Conservation (phyloP, 2,888 invertebrate genomes). For the Mesorhabditis spiculigera region DNA sequence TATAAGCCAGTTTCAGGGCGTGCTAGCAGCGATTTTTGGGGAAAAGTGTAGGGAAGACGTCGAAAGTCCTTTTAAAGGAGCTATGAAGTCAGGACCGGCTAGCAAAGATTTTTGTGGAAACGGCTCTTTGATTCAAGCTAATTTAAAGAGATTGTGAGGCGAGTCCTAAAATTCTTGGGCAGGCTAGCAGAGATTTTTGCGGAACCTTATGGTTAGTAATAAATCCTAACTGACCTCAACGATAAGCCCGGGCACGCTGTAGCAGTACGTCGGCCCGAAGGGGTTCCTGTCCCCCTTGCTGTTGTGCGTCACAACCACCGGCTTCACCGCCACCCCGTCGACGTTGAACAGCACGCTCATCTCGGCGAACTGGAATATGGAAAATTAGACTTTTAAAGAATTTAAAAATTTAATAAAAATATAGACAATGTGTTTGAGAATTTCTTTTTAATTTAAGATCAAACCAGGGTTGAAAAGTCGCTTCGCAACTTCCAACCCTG, state of each 20-base stretch:
- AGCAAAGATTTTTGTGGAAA: background rate
- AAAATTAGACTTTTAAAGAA: no score
- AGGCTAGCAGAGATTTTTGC: background rate
- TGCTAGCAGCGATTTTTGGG: background rate
- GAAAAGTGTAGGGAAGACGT: background rate
- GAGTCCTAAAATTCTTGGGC: no score
- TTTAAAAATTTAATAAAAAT: background rate
- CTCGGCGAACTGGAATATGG: slow-evolving; percentile 33
- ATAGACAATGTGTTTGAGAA: no score
- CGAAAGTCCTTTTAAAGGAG: background rate
- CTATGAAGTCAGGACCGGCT: background rate
- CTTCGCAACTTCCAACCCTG: no score
- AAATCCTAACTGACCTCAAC: slow-evolving; percentile 76
- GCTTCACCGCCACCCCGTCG: slow-evolving; percentile 69
- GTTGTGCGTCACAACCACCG: slow-evolving; percentile 90
- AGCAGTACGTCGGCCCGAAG: slow-evolving; percentile 97
- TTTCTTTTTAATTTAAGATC: no score
- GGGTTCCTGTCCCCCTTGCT: slow-evolving; percentile 88
- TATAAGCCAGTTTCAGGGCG: background rate
- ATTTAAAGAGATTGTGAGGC: background rate
- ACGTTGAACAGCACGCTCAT: slow-evolving; percentile 32
- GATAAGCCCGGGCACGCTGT: slow-evolving; percentile 94
- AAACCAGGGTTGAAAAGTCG: no score
- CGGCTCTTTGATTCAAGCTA: no score
- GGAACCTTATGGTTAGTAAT: background rate